phyloP scores from a whole-genome alignment of 2,888 invertebrate genomes.

The Eilema griseolum region DNA sequence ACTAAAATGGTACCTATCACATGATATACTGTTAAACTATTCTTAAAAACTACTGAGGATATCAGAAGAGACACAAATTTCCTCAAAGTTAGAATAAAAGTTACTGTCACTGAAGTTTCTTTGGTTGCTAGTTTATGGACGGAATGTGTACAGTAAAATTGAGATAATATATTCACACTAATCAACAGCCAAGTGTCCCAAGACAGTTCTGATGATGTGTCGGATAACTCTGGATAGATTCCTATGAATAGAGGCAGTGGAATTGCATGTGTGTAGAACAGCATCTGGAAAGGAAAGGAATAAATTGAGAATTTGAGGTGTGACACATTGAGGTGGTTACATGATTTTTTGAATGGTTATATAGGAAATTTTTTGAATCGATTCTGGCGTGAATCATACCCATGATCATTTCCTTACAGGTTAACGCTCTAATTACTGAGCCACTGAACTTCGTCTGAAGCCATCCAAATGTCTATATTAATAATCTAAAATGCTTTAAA shows the following conservation, averaged over 20 bases:
- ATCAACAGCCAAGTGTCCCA: slow-evolving; percentile 69
- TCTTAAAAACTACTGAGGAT: slow-evolving; percentile 79
- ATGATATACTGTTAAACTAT: slow-evolving; percentile 74
- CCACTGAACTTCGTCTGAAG: no score
- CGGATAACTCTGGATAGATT: slow-evolving; percentile 66
- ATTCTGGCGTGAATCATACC: no score
- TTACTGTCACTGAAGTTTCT: slow-evolving; percentile 77
- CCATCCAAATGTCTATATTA: no score
- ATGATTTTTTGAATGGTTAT: no score
- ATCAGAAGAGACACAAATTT: slow-evolving; percentile 77
- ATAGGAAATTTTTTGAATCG: no score
- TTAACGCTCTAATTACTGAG: no score
- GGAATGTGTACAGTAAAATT: slow-evolving; percentile 76
- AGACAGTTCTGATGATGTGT: slow-evolving; percentile 56
- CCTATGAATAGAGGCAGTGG: slow-evolving; percentile 75
- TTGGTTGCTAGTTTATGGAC: slow-evolving; percentile 77
- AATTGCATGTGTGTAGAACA: slow-evolving; percentile 77
- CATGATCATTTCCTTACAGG: no score
- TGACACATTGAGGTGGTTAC: no score
- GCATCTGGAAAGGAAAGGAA: slow-evolving; percentile 70
- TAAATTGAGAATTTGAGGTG: background rate
- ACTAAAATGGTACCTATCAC: slow-evolving; percentile 73
- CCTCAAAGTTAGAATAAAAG: slow-evolving; percentile 78
- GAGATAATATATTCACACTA: slow-evolving; percentile 68
- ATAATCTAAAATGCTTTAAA: no score